These are phyloP conservation scores for Agraylea sexmaculata DNA, from an alignment of 1,140 invertebrate species.

Conservation along the genomic window DNA sequence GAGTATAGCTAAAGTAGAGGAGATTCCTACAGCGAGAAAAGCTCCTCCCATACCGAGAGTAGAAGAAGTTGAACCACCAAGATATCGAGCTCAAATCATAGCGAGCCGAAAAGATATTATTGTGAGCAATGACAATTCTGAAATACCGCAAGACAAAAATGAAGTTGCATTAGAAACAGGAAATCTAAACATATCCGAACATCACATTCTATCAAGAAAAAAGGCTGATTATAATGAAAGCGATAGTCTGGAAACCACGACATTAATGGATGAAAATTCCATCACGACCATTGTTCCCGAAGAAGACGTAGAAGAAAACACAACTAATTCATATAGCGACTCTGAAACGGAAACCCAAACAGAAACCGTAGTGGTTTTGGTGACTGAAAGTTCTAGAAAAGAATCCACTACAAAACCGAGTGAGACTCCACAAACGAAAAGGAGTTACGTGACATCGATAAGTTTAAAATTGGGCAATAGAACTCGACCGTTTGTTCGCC, in stretches of 20 bases:
- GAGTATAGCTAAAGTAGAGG: slow-evolving; percentile 22
- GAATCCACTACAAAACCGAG: slow-evolving; percentile 4
- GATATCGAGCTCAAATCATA: slow-evolving; percentile 9
- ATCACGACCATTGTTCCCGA: no score
- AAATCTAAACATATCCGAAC: no score
- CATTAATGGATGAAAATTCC: no score
- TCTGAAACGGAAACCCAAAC: slow-evolving; percentile 1
- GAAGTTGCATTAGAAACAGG: no score
- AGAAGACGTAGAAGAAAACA: slow-evolving; percentile 3
- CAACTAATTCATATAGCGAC: neutral
- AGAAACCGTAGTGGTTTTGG: slow-evolving; percentile 1
- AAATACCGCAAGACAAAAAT: no score
- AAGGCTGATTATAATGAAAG: no score
- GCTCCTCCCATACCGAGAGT: slow-evolving; percentile 17
- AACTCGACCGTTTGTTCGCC: slow-evolving; percentile 15
- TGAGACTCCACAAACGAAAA: slow-evolving; percentile 23
- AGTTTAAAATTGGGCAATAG: slow-evolving; percentile 28
- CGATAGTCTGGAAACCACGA: no score
- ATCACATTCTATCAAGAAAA: no score
- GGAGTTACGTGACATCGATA: slow-evolving; percentile 30
- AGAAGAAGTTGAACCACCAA: slow-evolving; percentile 9
- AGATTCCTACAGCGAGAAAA: slow-evolving; percentile 27
- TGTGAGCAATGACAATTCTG: no score
- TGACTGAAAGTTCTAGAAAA: slow-evolving; percentile 10
- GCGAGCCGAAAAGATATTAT: neutral